Base-by-base conservation (phyloP, 1,140 invertebrate species). In the Drosophila murphyi region DNA sequence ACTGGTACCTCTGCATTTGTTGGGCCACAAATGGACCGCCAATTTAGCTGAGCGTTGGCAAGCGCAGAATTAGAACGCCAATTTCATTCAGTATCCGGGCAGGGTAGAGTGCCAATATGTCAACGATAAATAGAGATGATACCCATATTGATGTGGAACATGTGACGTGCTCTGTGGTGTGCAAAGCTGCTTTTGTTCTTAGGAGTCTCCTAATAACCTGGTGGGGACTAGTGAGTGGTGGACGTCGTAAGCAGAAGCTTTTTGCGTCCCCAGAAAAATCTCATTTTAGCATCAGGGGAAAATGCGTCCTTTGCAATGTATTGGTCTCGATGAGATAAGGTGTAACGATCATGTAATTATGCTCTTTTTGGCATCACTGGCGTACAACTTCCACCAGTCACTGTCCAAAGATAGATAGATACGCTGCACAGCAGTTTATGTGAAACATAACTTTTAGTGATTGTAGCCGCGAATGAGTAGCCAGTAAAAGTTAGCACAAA, bases 261-360 rank as follows among this genome's bases (percentile, higher is more conserved):
- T 1, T 20, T 20, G 20, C 20, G 20, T 20, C 20, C 20, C 20
- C 20, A 20, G 20, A 20, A 20, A 20, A 20, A 20, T 20, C 20
- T 20, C 20, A 20, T 20, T 20, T 20, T 20, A 20, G 20, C 20
- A 20, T 20, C 20, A 20, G 20, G 20, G 20, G 1, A 20, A 20
- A 20, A 20, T 20, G 20, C 29, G 7, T 62, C 55, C n/a, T 82
- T 80, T 74, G 31, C n/a, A 0, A 31, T 91, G 90, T 55, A 76
- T 88, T 72, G 61, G 45, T 7, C 80, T 91, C 52, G 90, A 75
- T 4, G 5, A 63, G 43, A 88, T 91, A 50, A 70, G 63, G 52
- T 91, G 90, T 61, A 56, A 55, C 39, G 90, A 91, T 86, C 72
- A 85, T 60, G 78, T 82, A 55, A 60, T 76, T 52, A 67, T 91